Conservation (phyloP, 2,888 invertebrate species). For the Pycnomerus fuliginosus region DNA sequence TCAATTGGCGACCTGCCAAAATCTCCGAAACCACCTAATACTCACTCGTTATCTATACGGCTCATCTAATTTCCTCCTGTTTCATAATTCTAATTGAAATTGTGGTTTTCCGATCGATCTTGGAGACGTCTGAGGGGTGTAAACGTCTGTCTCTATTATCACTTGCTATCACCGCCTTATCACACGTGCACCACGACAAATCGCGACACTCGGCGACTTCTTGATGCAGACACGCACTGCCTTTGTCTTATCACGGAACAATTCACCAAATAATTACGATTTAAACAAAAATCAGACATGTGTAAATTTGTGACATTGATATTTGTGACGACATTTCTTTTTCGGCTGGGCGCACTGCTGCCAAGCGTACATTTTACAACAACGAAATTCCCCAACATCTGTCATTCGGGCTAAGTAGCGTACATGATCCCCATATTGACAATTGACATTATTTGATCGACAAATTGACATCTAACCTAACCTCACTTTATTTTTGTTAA, state of each 20-base stretch:
- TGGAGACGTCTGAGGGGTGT: constrained; percentile 40
- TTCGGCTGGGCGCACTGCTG: constrained; percentile 35
- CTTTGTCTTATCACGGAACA: constrained; percentile 37
- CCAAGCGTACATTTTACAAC: constrained; percentile 21
- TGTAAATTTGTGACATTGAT: no score
- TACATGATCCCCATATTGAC: no score
- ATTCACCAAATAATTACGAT: constrained; percentile 33
- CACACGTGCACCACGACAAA: constrained; percentile 23
- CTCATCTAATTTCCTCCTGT: constrained; percentile 46
- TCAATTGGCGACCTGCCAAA: constrained; percentile 47
- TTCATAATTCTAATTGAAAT: constrained; percentile 28
- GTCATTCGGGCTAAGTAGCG: no score
- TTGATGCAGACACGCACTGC: constrained; percentile 28
- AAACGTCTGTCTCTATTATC: no score
- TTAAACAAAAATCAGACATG: constrained; percentile 52
- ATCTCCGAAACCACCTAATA: constrained; percentile 46
- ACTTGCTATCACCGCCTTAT: no score
- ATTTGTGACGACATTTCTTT: constrained; percentile 53
- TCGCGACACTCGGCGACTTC: constrained; percentile 36
- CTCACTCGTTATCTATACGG: constrained; percentile 44
- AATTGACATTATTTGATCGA: no score
- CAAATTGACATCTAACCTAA: no score
- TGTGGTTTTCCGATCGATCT: constrained; percentile 34
- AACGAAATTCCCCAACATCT: constrained; percentile 8
- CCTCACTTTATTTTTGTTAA: constrained; percentile 15